Base-by-base conservation (phyloP, 2,888 invertebrate genomes). In the Philonicus albiceps region DNA sequence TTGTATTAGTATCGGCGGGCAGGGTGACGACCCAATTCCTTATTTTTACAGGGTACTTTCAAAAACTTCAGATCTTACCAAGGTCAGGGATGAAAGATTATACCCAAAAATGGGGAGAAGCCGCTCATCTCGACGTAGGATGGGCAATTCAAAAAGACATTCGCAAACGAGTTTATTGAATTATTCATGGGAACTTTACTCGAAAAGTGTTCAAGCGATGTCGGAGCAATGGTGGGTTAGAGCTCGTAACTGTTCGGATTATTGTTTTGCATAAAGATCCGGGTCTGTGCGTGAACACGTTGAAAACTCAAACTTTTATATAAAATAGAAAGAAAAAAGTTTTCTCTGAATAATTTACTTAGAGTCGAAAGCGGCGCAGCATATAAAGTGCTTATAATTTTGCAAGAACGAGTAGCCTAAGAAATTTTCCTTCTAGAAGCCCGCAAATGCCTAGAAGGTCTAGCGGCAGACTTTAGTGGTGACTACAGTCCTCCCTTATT, bases 241-340 rank as follows among this genome's bases (percentile, higher is more conserved):
- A 27, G 73, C 30, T 84, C 72, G 84, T 73, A 84, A 84, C 73
- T 84, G 43, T 73, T 73, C 22, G 84, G 84, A 86, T 86, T 86
- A 86, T 86, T 86, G 78, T 86, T 86, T 86, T 86, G 86, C 86
- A 86, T 86, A 86, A 86, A 72, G 49, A 85, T 64, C 78, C 31
- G 73, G 55, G 84, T 81, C 64, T 86, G 86, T 86, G 86, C 86
- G 86, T 86, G 73, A 86, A 86, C 80, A 86, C 86, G 86, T 81
- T 86, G 81, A 86, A 86, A 74, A 86, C 30, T 78, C 13, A 86
- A 86, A 13, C 34, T 86, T 78, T 55, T 64, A 37, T 86, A 37
- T 80, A 72, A 76, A 40, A 76, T 76, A 43, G 43, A n/a, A 22
- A 43, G 40, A 43, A 43, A 43, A 43, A 84, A 64, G 22, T 40